phyloP scores from a whole-genome alignment of 1,140 invertebrate species.

The Marisa cornuarietis region DNA sequence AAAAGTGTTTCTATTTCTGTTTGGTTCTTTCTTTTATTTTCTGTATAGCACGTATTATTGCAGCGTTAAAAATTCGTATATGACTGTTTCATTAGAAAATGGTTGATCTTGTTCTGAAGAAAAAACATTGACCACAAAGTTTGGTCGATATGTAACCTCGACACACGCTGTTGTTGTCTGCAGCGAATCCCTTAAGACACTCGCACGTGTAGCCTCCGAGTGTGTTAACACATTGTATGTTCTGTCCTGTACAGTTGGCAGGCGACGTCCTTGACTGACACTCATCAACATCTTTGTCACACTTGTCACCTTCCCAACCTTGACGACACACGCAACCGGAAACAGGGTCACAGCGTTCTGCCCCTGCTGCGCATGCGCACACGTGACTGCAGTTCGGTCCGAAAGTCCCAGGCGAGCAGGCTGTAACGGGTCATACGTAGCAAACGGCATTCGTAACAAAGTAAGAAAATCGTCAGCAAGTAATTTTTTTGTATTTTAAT shows the following conservation, averaged over 20 bases:
- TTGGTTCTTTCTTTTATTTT: not conserved
- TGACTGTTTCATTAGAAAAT: too few relatives aligned
- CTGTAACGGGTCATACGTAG: not conserved
- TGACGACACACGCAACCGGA: constrained; percentile 33
- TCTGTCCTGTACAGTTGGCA: constrained; percentile 13
- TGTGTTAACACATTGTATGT: constrained; percentile 27
- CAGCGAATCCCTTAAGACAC: constrained; percentile 20
- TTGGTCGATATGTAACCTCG: not conserved
- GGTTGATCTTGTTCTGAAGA: too few relatives aligned
- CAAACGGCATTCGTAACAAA: too few relatives aligned
- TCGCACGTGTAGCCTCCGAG: constrained; percentile 24
- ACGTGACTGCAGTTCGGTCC: constrained; percentile 26
- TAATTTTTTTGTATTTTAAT: too few relatives aligned
- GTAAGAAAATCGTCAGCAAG: too few relatives aligned
- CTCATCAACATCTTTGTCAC: constrained; percentile 31
- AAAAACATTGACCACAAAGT: too few relatives aligned
- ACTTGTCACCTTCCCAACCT: constrained; percentile 34
- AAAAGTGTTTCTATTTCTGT: not conserved
- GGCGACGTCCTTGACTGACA: not conserved
- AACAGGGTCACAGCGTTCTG: constrained; percentile 25
- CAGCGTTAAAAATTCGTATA: too few relatives aligned
- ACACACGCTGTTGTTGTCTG: not conserved
- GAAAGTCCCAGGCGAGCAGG: constrained; percentile 21
- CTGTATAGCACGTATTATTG: too few relatives aligned
- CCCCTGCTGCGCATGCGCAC: constrained; percentile 22